Evolutionary conservation across 1,140 invertebrate genomes (phyloP), one percentile per base, ranked within the genome.

Genomic region (Cydia fagiglandana): DNA sequence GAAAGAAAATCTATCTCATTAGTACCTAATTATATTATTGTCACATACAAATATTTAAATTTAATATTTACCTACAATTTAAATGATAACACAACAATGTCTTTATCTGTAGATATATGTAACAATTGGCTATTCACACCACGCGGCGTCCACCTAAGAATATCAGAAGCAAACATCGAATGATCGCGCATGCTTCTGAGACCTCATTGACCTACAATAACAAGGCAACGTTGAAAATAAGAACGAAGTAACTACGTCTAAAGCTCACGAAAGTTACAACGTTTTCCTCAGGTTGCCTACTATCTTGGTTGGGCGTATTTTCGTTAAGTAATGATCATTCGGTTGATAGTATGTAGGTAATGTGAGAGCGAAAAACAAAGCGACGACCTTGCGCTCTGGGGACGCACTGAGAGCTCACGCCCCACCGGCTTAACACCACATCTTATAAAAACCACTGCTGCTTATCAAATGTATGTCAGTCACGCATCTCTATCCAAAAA

Each of bases 361-460:
- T 83, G 76, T 84, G 88, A 89, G 86, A 83, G 84, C 82, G 79
- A 78, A 88, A 90, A 82, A 90, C 88, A 91, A 90, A 91, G 88
- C 81, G 47, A 45, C 80, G 89, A 89, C 89, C 91, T 92, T 91
- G 87, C 77, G 64, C 70, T 41, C 76, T 82, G 77, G 82, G 83
- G 81, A 84, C 78, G 76, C 76, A 80, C 79, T 84, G 78, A 84
- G 81, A 78, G 61, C 74, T 6, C 61, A 20, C 85, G 84, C 89
- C 88, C 86, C 89, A 89, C 88, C 88, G 86, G 77, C 77, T 78
- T 47, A 78, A 78, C 84, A 75, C 81, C 78, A 84, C 85, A 86
- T 90, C 88, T 90, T 92, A 92, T 91, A 92, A 92, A 92, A 92
- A 86, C 85, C 85, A 88, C 84, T 76, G 81, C 77, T 79, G 80